Evolutionary conservation across 2,113 vertebrate genomes (phyloP), one percentile per base, ranked within the genome.

Genomic region (Alces alces): DNA sequence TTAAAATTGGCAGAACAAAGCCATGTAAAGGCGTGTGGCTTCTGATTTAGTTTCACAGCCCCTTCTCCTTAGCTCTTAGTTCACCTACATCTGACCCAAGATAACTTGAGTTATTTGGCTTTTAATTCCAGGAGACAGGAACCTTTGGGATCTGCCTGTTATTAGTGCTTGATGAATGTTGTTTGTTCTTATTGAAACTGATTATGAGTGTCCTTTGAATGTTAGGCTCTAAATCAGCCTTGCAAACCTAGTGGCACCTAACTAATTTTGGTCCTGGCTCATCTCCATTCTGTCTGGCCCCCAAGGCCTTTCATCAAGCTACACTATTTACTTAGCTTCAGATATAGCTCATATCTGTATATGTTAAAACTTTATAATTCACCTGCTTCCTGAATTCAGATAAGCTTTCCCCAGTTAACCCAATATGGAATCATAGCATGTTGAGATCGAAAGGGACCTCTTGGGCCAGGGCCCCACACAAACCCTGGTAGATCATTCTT

Each of bases 141-240:
- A 92, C 45, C 84, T 87, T 96, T 95, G 92, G 82, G n/a, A 86
- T 92, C 60, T 84, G 28, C 94, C 91, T 94, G 86, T 85, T 93
- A 86, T 94, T 92, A 54, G 55, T 83, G 30, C 90, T 97, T 96
- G 95, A 94, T 94, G 82, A 96, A 96, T 96, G 60, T 36, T 96
- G 25, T 97, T 98, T 98, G 76, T 94, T 96, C 76, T 97, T 97
- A 90, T 64, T 93, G 73, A 95, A 97, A 96, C 76, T 94, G 85
- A 97, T 94, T 93, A 91, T 96, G 64, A 95, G 39, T 58, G 58
- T 96, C 52, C 80, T 97, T 96, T 70, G 91, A 96, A 96, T 86
- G 57, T 82, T 97, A 95, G 80, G 54, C 89, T 96, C 80, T 92
- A 96, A 96, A 91, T 95, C 88, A 96, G 50, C 50, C 66, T 95